Percentiles rank a stretch among this genome's conserved stretches.
Evolutionary conservation across 2,888 invertebrate genomes (phyloP).

Genomic region (Mylabris sibirica): DNA sequence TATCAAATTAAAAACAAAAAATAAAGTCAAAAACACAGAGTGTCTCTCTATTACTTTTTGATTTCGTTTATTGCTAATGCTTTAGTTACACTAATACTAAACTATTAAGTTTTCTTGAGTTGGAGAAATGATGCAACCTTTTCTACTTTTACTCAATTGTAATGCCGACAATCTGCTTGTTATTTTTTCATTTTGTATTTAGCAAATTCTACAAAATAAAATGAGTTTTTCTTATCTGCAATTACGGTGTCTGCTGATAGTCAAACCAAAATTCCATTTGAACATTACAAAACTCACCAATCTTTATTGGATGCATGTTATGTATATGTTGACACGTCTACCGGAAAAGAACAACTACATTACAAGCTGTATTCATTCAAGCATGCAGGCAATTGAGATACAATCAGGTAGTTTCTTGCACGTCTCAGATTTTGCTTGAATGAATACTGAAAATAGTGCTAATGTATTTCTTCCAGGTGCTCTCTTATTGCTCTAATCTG

Average conservation of each 20-base stretch:
- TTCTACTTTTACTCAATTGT: neutral
- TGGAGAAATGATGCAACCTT: constrained; percentile 1
- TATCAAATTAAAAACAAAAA: neutral
- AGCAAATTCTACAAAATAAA: constrained; percentile 31
- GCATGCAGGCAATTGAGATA: neutral
- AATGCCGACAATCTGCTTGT: constrained; percentile 15
- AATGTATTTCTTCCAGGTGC: too few species aligned
- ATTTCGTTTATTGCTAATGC: neutral
- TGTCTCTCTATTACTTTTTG: neutral
- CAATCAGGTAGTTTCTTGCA: too few species aligned
- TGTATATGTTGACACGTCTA: neutral
- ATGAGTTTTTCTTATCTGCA: constrained; percentile 21
- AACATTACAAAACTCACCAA: neutral
- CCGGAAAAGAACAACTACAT: too few species aligned
- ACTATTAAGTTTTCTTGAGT: neutral
- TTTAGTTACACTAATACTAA: neutral
- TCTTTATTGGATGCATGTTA: neutral
- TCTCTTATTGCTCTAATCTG: too few species aligned
- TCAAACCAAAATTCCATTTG: constrained; percentile 46
- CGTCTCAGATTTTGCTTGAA: too few species aligned
- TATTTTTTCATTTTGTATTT: constrained; percentile 24
- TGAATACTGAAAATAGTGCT: too few species aligned
- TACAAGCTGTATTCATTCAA: neutral
- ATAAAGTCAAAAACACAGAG: neutral
- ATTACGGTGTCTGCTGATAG: constrained; percentile 52